phyloP scores from a whole-genome alignment of 1,140 invertebrate species.

The Tetragonula clypearis region DNA sequence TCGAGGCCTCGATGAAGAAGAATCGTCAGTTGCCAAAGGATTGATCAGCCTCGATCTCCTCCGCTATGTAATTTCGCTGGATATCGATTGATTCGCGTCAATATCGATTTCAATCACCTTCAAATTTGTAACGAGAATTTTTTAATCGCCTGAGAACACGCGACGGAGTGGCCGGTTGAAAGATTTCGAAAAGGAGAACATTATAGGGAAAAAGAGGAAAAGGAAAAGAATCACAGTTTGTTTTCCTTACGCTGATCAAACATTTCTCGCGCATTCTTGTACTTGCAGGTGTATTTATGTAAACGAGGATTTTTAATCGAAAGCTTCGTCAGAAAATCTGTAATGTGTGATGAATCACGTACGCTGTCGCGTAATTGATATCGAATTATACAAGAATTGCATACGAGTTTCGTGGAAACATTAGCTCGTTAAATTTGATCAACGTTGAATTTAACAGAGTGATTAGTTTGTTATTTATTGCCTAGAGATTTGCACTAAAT shows the following conservation, averaged over 20 bases:
- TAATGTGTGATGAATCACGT: not conserved
- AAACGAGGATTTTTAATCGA: not conserved
- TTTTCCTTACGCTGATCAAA: not conserved
- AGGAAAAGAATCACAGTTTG: not conserved
- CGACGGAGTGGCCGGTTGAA: not conserved
- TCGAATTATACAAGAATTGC: not conserved
- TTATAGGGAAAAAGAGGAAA: not conserved
- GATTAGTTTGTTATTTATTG: slow-evolving; percentile 12
- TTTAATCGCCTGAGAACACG: slow-evolving; percentile 29
- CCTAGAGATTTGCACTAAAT: not conserved
- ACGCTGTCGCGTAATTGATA: slow-evolving; percentile 2
- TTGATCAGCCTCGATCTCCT: not conserved
- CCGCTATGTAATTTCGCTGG: slow-evolving; percentile 15
- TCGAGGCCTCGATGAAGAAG: not conserved
- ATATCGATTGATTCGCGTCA: slow-evolving; percentile 26
- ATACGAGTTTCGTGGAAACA: not conserved
- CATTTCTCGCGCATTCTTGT: not conserved
- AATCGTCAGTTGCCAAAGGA: slow-evolving; percentile 23
- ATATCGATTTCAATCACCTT: slow-evolving; percentile 45
- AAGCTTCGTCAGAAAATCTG: not conserved
- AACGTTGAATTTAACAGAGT: slow-evolving; percentile 4
- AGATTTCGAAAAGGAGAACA: not conserved
- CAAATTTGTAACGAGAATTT: slow-evolving; percentile 32
- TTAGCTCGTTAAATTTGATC: slow-evolving; percentile 16
- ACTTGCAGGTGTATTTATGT: not conserved